Base-by-base conservation (phyloP, 2,113 vertebrate genomes). In the Muntiacus muntjak region DNA sequence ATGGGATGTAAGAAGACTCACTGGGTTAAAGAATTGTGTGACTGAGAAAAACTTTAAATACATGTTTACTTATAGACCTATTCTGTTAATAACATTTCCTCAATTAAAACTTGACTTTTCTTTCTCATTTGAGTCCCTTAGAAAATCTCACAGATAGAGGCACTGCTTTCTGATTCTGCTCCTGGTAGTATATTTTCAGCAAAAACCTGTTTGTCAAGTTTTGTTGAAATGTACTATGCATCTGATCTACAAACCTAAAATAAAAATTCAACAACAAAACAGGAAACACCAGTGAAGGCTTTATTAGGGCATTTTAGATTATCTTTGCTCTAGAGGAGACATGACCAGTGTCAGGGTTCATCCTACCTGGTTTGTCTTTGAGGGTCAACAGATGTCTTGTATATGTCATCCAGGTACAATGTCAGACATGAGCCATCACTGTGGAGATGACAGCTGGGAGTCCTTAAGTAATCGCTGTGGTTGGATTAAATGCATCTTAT, bases 351-450 rank as follows among this genome's bases (percentile, higher is more conserved):
- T 33, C 17, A 28, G 19, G 3, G 13, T 23, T 33, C 23, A 12
- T 57, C 30, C 14, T 11, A 0, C 25, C n/a, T 81, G 50, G 6
- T 23, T 62, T 8, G 16, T 85, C 50, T 55, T 11, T 76, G 54
- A 1, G 4, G 0, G 9, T 55, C 36, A 21, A 52, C 55, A 67
- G 79, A 43, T 45, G 19, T 54, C 33, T 5, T 16, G 25, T 1
- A 28, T 23, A 3, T 33, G 23, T n/a, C 45, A 33, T 1, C 0
- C 1, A 2, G 25, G 26, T n/a, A 33, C 36, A 15, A 8, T 3
- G 36, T 16, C 50, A n/a, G 28, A 36, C 52, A 13, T 3, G 15
- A 54, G 6, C 83, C 0, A 2, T 36, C 10, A 7, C 12, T 0
- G 1, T 40, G 58, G 45, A 28, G 6, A 16, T 0, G 4, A 12